Evolutionary conservation across 2,797 vertebrate genomes (phyloP).

Genomic region (Crocodylus rhombifer): DNA sequence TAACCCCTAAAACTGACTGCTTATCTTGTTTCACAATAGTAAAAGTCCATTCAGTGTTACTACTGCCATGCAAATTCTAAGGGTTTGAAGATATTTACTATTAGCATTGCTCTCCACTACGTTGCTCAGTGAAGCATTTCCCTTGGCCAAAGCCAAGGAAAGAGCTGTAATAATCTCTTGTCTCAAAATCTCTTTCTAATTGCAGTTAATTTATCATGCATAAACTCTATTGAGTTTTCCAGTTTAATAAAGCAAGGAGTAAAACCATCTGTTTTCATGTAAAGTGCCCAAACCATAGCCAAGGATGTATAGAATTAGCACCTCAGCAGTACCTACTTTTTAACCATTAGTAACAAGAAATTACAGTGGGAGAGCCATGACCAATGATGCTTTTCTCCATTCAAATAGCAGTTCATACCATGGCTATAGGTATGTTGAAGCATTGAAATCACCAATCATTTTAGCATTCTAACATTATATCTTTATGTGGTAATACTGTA

Average conservation of each 20-base stretch:
- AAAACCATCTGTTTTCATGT: background rate
- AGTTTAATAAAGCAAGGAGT: background rate
- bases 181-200: background rate
- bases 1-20: background rate
- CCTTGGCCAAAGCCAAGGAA: background rate
- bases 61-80: background rate
- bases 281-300: constrained; percentile 7
- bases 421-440: background rate
- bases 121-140: background rate
- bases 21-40: background rate
- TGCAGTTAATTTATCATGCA: background rate
- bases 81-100: background rate
- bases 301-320: background rate
- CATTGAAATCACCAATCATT: background rate
- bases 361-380: background rate
- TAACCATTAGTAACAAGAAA: background rate
- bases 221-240: background rate
- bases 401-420: background rate
- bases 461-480: background rate
- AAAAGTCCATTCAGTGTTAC: background rate
- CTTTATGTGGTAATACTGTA: background rate
- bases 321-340: constrained; percentile 12
- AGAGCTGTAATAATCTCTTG: background rate
- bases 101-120: background rate
- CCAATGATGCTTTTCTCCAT: background rate